These are phyloP conservation scores for Aphidoletes aphidimyza DNA, from an alignment of 2,888 invertebrate genomes.

Conservation along the genomic window DNA sequence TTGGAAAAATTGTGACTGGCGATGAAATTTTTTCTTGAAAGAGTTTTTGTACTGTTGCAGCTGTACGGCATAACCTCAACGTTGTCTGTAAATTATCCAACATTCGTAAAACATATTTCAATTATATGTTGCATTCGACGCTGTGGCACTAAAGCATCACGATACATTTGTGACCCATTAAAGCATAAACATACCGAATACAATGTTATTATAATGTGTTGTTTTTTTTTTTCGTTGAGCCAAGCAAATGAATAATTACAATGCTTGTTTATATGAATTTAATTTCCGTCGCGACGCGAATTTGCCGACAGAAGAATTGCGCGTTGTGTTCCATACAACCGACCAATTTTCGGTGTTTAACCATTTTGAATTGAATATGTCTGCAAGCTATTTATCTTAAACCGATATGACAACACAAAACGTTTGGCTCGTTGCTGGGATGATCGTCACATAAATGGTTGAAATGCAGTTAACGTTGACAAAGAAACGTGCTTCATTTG, in stretches of 20 bases:
- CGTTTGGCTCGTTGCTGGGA: too few relatives aligned
- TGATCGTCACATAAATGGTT: too few relatives aligned
- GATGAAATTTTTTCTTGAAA: not conserved
- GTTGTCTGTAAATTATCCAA: too few relatives aligned
- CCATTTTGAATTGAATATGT: not conserved
- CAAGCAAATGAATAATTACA: not conserved
- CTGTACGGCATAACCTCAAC: too few relatives aligned
- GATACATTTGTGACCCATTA: not conserved
- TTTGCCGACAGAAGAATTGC: too few relatives aligned
- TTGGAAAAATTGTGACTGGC: not conserved
- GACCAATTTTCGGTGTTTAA: too few relatives aligned
- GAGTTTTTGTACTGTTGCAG: too few relatives aligned
- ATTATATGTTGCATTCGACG: not conserved
- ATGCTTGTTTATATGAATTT: constrained; percentile 35
- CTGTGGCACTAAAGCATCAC: not conserved
- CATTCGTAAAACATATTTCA: not conserved
- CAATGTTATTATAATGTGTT: not conserved
- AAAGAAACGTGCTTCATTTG: not conserved
- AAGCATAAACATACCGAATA: not conserved
- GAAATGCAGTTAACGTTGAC: not conserved
- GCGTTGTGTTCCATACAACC: too few relatives aligned
- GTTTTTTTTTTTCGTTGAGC: not conserved
- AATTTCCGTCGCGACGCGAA: not conserved
- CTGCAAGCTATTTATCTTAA: not conserved
- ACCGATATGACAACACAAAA: not conserved